phyloP scores from a whole-genome alignment of 2,888 invertebrate genomes.

The Agrochola lychnidis region DNA sequence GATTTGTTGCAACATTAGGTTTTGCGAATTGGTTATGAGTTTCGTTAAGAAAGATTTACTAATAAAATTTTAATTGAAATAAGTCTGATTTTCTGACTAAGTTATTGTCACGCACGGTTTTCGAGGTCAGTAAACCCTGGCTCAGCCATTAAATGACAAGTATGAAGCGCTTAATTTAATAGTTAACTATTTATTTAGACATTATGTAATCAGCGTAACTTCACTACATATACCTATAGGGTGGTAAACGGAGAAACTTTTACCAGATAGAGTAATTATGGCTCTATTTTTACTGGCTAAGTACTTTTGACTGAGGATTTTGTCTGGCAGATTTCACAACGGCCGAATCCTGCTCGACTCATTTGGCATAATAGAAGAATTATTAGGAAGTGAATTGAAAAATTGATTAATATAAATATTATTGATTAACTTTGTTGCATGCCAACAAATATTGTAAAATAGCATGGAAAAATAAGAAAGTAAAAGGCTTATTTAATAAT shows the following conservation, averaged over 20 bases:
- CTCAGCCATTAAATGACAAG: slow-evolving; percentile 5
- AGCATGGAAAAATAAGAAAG: too few species aligned
- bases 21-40: not conserved
- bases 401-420: too few species aligned
- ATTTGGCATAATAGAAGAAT: not conserved
- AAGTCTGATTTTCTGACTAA: slow-evolving; percentile 19
- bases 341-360: not conserved
- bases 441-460: too few species aligned
- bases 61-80: slow-evolving; percentile 17
- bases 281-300: not conserved
- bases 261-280: not conserved
- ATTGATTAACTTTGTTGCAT: too few species aligned
- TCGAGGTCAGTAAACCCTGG: slow-evolving; percentile 37
- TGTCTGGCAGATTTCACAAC: not conserved
- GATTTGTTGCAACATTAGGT: not conserved
- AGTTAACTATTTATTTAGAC: slow-evolving; percentile 8
- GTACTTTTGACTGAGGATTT: not conserved
- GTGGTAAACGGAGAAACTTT: not conserved
- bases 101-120: slow-evolving; percentile 40
- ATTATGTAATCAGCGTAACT: not conserved
- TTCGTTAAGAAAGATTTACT: not conserved
- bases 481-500: too few species aligned
- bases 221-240: not conserved
- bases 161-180: not conserved
- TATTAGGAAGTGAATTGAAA: not conserved